phyloP scores from a whole-genome alignment of 2,797 vertebrate species.

The Eurystomus glaucurus region DNA sequence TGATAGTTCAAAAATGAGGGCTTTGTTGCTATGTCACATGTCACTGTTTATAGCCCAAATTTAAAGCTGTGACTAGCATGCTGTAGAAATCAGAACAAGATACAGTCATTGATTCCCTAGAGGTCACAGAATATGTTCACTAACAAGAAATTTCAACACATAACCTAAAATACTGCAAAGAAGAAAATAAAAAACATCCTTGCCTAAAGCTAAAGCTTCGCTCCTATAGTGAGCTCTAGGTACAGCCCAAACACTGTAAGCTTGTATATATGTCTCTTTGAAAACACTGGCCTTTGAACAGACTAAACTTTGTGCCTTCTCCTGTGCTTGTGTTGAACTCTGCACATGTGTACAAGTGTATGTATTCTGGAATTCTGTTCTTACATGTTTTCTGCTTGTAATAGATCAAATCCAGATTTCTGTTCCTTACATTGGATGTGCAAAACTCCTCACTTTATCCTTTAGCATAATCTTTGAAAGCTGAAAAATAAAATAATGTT shows the following conservation, averaged over 20 bases:
- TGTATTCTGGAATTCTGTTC: not conserved
- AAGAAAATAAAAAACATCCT: not conserved
- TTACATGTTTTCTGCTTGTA: not conserved
- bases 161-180: not conserved
- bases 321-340: not conserved
- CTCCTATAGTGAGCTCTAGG: not conserved
- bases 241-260: not conserved
- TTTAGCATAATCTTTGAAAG: not conserved
- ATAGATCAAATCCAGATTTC: not conserved
- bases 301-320: not conserved
- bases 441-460: not conserved
- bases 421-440: not conserved
- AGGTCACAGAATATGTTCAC: not conserved
- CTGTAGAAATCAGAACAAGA: not conserved
- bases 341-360: not conserved
- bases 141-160: not conserved
- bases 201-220: not conserved
- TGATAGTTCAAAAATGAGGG: not conserved
- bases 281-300: not conserved
- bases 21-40: not conserved
- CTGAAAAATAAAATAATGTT: not conserved
- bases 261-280: accelerated
- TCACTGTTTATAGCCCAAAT: not conserved
- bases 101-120: not conserved
- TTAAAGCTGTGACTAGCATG: not conserved